These are phyloP conservation scores for Idaea aversata DNA, from an alignment of 2,888 invertebrate genomes.

Conservation along the genomic window DNA sequence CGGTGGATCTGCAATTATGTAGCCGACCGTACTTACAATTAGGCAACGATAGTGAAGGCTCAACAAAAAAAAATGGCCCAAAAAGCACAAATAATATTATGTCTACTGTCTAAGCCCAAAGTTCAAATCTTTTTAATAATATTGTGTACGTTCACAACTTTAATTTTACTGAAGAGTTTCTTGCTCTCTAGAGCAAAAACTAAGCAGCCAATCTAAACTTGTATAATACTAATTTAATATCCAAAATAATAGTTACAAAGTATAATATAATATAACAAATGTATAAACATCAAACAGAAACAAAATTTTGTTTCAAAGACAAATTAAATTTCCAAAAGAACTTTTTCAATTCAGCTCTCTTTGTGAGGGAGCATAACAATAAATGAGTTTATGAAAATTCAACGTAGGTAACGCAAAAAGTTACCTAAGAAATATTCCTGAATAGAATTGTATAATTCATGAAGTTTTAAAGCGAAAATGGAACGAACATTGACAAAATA, in stretches of 20 bases:
- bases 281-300: constrained; percentile 31
- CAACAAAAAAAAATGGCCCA: too few species aligned
- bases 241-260: constrained; percentile 15
- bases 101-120: too few species aligned
- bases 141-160: neutral
- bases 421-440: neutral
- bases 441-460: neutral
- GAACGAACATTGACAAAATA: constrained; percentile 5
- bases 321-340: constrained; percentile 49
- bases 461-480: constrained; percentile 16
- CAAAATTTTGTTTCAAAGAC: constrained; percentile 33
- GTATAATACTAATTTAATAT: constrained; percentile 19
- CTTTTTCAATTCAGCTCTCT: constrained; percentile 58
- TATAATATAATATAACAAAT: constrained; percentile 15
- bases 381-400: constrained; percentile 56
- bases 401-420: constrained; percentile 3
- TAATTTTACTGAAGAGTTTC: neutral
- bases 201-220: constrained; percentile 5
- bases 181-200: constrained; percentile 2
- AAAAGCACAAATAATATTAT: too few species aligned
- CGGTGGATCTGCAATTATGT: too few species aligned
- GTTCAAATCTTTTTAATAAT: too few species aligned
- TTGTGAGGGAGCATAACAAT: constrained; percentile 40
- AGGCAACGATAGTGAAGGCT: too few species aligned
- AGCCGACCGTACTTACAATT: too few species aligned